Conservation (phyloP, 2,888 invertebrate species). For the Diarsia mendica region DNA sequence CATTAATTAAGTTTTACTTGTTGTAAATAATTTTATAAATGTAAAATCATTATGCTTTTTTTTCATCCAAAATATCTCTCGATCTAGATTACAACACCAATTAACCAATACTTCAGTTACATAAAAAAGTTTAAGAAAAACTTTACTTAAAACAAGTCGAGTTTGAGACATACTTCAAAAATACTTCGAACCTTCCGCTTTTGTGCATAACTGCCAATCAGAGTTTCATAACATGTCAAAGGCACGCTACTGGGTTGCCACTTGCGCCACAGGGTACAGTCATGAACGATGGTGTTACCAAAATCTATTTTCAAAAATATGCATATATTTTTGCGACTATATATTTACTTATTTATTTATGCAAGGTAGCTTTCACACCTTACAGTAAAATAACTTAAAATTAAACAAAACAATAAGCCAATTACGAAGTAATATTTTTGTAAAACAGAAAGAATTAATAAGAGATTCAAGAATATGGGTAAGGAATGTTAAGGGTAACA, state of each 20-base stretch:
- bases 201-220: conserved; percentile 65
- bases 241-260: conserved; percentile 58
- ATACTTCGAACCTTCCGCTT: conserved; percentile 38
- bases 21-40: background rate
- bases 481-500: background rate
- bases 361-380: too few species aligned
- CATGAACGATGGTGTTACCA: conserved; percentile 4
- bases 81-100: background rate
- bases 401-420: too few species aligned
- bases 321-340: background rate
- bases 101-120: background rate
- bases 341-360: background rate
- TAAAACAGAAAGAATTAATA: background rate
- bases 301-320: background rate
- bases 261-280: conserved; percentile 53
- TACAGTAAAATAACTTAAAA: too few species aligned
- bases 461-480: background rate
- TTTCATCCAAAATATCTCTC: too few species aligned
- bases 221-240: conserved; percentile 65
- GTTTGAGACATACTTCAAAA: background rate
- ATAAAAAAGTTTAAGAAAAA: background rate
- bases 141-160: background rate
- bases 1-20: background rate
- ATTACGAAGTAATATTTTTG: too few species aligned
- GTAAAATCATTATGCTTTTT: too few species aligned